phyloP scores from a whole-genome alignment of 2,888 invertebrate genomes.

The Drosophila barbarae region DNA sequence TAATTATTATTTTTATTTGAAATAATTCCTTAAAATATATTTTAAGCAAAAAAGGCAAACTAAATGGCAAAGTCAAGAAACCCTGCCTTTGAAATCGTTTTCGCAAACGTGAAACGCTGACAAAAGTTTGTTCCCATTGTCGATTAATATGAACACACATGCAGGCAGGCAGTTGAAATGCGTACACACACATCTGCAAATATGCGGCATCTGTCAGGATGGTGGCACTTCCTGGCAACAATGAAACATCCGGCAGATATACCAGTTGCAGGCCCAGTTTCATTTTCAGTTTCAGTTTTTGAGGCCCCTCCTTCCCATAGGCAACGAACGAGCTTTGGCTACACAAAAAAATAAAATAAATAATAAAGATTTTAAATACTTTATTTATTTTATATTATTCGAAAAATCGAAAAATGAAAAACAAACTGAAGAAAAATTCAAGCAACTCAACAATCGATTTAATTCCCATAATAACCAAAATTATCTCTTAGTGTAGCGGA shows the following conservation, averaged over 20 bases:
- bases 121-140: conserved; percentile 47
- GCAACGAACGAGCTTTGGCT: background rate
- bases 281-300: conserved; percentile 12
- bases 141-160: conserved; percentile 32
- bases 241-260: conserved; percentile 53
- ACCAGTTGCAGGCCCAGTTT: conserved; percentile 17
- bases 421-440: background rate
- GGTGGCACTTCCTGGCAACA: conserved; percentile 36
- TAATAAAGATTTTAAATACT: too few species aligned
- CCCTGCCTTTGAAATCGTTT: background rate
- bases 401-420: too few species aligned
- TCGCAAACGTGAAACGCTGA: conserved; percentile 31
- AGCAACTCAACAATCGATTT: too few species aligned
- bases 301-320: conserved; percentile 3
- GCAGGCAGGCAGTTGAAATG: conserved; percentile 11
- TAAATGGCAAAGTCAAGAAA: background rate
- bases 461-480: accelerated
- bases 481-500: background rate
- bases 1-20: background rate
- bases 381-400: too few species aligned
- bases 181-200: conserved; percentile 3
- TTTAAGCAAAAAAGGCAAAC: background rate
- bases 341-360: background rate
- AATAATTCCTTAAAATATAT: background rate
- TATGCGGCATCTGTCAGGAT: conserved; percentile 18